Percentiles rank a stretch among this genome's conserved stretches.
Conservation (phyloP, 2,888 invertebrate genomes). For the Trilocha varians region DNA sequence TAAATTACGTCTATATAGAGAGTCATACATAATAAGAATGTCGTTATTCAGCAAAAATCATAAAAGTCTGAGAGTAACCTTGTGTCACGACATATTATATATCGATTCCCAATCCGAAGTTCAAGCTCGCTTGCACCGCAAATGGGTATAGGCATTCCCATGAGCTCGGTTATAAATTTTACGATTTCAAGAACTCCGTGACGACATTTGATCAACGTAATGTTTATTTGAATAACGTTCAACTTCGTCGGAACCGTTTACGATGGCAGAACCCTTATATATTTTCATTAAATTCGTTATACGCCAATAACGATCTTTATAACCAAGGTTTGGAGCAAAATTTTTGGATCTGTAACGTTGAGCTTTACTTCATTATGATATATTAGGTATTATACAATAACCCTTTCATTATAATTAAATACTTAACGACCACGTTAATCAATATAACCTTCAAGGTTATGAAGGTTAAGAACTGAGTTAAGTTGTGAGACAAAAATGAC, state of each 20-base stretch:
- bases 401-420: too few relatives aligned
- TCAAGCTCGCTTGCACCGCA: slow-evolving; percentile 14
- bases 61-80: too few relatives aligned
- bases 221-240: slow-evolving; percentile 60
- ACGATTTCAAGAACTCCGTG: slow-evolving; percentile 47
- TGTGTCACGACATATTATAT: slow-evolving; percentile 1
- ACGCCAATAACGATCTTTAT: slow-evolving; percentile 55
- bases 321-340: slow-evolving; percentile 52
- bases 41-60: too few relatives aligned
- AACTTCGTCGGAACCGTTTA: slow-evolving; percentile 46
- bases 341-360: too few relatives aligned
- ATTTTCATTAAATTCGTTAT: slow-evolving; percentile 65
- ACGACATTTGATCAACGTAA: slow-evolving; percentile 48
- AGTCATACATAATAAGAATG: too few relatives aligned
- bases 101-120: slow-evolving; percentile 15
- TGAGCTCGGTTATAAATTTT: slow-evolving; percentile 45
- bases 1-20: too few relatives aligned
- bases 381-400: too few relatives aligned
- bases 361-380: too few relatives aligned
- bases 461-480: too few relatives aligned
- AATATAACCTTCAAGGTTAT: too few relatives aligned
- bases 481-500: too few relatives aligned
- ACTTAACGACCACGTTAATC: too few relatives aligned
- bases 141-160: slow-evolving; percentile 24
- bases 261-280: slow-evolving; percentile 50